A percentile compares a stretch with the other conserved stretches of the same genome.
These are phyloP conservation scores for Ariopsis seemanni DNA, from an alignment of 2,113 vertebrate species.

Conservation along the genomic window DNA sequence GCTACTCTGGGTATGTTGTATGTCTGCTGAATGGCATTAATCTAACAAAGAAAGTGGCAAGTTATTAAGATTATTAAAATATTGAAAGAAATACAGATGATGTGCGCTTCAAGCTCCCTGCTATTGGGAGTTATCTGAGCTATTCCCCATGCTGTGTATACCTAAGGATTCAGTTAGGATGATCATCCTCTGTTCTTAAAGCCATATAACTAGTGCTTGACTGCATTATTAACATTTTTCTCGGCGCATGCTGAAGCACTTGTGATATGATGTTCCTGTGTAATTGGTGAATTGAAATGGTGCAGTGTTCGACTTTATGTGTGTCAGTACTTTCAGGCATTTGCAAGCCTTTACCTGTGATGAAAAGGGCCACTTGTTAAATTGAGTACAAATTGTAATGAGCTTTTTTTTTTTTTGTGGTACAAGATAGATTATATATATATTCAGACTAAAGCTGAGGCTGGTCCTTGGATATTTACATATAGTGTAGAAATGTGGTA, in stretches of 20 bases:
- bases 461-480: slow-evolving; percentile 44
- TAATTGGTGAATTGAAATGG: slow-evolving; percentile 3
- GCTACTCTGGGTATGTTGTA: too few relatives aligned
- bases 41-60: not conserved
- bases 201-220: not conserved
- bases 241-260: slow-evolving; percentile 22
- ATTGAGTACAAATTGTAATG: not conserved
- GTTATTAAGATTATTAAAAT: not conserved
- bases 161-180: not conserved
- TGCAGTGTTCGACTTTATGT: not conserved
- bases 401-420: not conserved
- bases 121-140: not conserved
- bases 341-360: not conserved
- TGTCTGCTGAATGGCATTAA: too few relatives aligned
- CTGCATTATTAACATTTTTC: not conserved
- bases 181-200: not conserved
- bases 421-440: not conserved
- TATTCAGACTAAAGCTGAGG: slow-evolving; percentile 47
- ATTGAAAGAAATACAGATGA: not conserved
- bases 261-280: not conserved
- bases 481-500: slow-evolving; percentile 22
- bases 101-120: not conserved
- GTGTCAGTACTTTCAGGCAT: not conserved
- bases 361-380: not conserved
- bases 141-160: not conserved